Evolutionary conservation across 92 coral and sea anemone species (phyloP), one percentile per base, ranked within the genome.

Genomic region (Siderastrea radians): DNA sequence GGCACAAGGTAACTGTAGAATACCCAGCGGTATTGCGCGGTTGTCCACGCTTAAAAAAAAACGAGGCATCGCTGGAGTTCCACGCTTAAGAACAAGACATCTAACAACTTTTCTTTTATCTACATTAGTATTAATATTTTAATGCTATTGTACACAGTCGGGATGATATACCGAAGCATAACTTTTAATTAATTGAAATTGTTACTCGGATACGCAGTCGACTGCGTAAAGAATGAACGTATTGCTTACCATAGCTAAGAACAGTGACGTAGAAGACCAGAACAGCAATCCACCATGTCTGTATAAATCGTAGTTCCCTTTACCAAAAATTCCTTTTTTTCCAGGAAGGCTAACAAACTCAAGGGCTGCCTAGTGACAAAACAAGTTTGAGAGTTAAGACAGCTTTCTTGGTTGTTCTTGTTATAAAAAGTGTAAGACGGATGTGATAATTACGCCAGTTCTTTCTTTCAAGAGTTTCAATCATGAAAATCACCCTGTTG

Each of bases 201-300:
- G n/a, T n/a, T n/a, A n/a, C n/a, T n/a, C n/a, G n/a, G n/a, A n/a
- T n/a, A n/a, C n/a, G n/a, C n/a, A n/a, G n/a, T n/a, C n/a, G n/a
- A n/a, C 1, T 9, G 47, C 49, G 68, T 49, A 16, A n/a, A 26
- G 72, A 5, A 67, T 15, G 6, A 26, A 0, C 12, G 3, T 65
- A 1, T 61, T 69, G 19, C 98, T 87, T 89, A 97, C 99, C 92
- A 96, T 59, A 63, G 93, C 95, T 71, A 93, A 88, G 57, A 93
- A 83, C 19, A 92, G 61, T 8, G 99, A 97, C 12, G 97, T 94
- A 3, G 87, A 71, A 50, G 93, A 88, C 98, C 98, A 95, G 74
- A 97, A 97, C 47, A 97, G 53, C 92, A 95, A 92, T 49, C 99
- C 99, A 3, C 99, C 99, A 89, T 97, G 98, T 12, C 87, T 87